Evolutionary conservation across 37 sponge, comb jelly and placozoan species (phyloP), one percentile per base, ranked within the genome.

Genomic region (Ephydatia muelleri): DNA sequence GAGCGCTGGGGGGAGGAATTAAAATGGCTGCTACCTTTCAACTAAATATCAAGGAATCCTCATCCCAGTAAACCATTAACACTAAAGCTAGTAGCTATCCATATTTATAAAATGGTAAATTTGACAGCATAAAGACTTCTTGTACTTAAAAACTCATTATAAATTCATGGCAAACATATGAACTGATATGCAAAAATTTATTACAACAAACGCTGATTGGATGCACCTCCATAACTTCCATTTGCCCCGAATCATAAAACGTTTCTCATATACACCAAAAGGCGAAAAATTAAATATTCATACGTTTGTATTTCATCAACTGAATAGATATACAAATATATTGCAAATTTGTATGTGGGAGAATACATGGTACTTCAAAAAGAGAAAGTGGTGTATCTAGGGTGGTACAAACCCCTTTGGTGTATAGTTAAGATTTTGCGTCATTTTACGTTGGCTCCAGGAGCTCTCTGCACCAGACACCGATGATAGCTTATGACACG

Each of bases 1-100:
- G 57, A 57, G 57, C 57, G 57, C 16, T 57, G 57, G 19, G 19
- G 57, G 57, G 57, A 57, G 57, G 57, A 57, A 57, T 57, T 57
- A 57, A 57, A 57, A 57, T 57, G 57, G 57, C 57, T 57, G 57
- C 57, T 57, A 57, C 57, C 57, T 57, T 57, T 57, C 57, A 57
- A 57, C 57, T 57, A 57, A 57, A 57, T 57, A 57, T 57, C 57
- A 57, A 57, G 57, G 57, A 57, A 57, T 57, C 57, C 57, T 57
- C 57, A 57, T 57, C 57, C 57, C 57, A 57, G 57, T 57, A 57
- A 57, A 57, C 57, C 57, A 57, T 57, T 14, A 57, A 57, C 57
- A 57, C 57, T 57, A 57, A 57, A 57, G 57, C 57, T 57, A 57
- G 57, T 21, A 57, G 57, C 57, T 57, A 57, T 57, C 57, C 57